A percentile compares a stretch with the other conserved stretches of the same genome.
These are phyloP conservation scores for Sterna hirundo DNA, from an alignment of 2,113 vertebrate species.

Conservation along the genomic window DNA sequence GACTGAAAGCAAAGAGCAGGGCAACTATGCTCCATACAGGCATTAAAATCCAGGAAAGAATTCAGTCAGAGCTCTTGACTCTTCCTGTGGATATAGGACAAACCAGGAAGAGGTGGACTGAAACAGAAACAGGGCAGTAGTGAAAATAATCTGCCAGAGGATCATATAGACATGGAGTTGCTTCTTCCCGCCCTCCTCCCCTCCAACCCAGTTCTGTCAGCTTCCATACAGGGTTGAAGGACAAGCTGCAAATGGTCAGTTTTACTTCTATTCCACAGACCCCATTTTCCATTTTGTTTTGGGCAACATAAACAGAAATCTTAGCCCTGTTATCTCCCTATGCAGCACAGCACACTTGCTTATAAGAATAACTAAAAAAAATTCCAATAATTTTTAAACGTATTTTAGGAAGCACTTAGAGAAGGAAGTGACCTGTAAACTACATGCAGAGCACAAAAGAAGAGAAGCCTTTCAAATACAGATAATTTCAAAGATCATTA, in stretches of 20 bases:
- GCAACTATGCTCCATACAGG: neutral
- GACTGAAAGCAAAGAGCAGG: neutral
- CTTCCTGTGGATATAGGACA: neutral
- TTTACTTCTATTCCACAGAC: neutral
- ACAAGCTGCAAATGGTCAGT: accelerated
- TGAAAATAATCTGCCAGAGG: neutral
- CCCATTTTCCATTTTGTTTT: neutral
- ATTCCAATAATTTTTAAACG: neutral
- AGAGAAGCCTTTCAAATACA: neutral
- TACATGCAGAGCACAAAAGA: neutral
- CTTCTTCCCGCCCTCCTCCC: neutral
- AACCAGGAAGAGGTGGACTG: neutral
- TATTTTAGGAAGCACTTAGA: neutral
- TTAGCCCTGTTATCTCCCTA: neutral
- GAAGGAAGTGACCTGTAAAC: neutral
- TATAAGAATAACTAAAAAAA: neutral
- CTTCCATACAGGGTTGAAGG: neutral
- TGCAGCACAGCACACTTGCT: neutral
- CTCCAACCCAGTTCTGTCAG: neutral
- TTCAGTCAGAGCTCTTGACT: neutral
- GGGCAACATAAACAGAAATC: neutral
- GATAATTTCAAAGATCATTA: neutral
- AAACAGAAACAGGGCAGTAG: neutral
- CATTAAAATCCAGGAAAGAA: neutral
- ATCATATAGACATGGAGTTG: neutral